Base-by-base conservation (phyloP, 2,888 invertebrate species). In the Eilema griseolum region DNA sequence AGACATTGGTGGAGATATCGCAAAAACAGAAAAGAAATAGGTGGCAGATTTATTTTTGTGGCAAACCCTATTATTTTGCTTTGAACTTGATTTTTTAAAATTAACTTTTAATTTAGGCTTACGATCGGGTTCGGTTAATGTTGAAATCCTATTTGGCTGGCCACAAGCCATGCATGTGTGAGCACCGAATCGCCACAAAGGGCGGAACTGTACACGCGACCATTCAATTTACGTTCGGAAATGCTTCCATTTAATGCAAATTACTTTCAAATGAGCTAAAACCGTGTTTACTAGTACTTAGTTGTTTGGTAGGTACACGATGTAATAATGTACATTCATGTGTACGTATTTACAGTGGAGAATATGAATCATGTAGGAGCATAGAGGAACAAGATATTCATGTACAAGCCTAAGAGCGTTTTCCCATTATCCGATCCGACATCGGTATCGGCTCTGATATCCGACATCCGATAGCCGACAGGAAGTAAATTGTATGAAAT, bases 241-340 rank as follows among this genome's bases (percentile, higher is more conserved):
- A 59, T 60, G 64, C 24, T 31, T 23, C 60, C n/a, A 41, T 59
- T 46, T 60, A 64, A 60, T 52, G 60, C 33, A 52, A 64, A 69
- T 69, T 65, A 26, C 60, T 60, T 69, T 61, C 8, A 60, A 64
- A 69, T 60, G 57, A 23, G 60, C 33, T 64, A 16, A 46, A 26
- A 23, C 41, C 23, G 23, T 57, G 56, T 65, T 23, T 16, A 28
- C 2, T 52, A 28, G 14, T 31, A 2, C 20, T 61, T 7, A 14
- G 57, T 24, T 24, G 3, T 26, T 59, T 11, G 10, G 24, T 24
- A 59, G 59, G 24, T 11, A 33, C 23, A 33, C 33, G 26, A 41
- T 41, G 20, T 16, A 41, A 26, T 46, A 26, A 28, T 7, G 8
- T 20, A 46, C 4, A 46, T 20, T 14, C 41, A 28, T 20, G 10